Conservation (phyloP, 2,888 invertebrate species). For the Agonopterix arenella region DNA sequence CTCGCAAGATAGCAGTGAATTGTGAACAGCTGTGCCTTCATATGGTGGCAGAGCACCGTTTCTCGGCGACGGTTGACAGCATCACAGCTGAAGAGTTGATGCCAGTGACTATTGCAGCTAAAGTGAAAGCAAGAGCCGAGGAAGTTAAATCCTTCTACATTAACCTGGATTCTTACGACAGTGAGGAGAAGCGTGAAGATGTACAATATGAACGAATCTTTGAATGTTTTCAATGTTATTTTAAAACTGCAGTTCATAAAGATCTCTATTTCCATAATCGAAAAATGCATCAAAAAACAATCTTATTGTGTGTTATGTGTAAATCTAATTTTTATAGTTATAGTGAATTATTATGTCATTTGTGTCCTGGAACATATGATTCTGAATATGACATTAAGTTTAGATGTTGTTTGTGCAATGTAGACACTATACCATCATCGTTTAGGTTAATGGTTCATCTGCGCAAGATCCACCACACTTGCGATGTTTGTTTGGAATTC, state of each 20-base stretch:
- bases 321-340: constrained; percentile 91
- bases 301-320: constrained; percentile 91
- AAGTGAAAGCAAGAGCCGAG: constrained; percentile 78
- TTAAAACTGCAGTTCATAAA: constrained; percentile 86
- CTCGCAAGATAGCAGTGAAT: constrained; percentile 89
- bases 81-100: constrained; percentile 85
- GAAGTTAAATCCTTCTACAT: constrained; percentile 81
- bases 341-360: constrained; percentile 90
- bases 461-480: constrained; percentile 88
- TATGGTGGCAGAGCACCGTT: constrained; percentile 87
- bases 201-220: constrained; percentile 82
- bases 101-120: constrained; percentile 82
- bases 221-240: constrained; percentile 92
- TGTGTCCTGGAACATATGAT: constrained; percentile 88
- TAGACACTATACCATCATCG: constrained; percentile 87
- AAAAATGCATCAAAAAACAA: constrained; percentile 90
- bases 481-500: constrained; percentile 91
- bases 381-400: constrained; percentile 81
- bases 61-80: constrained; percentile 86
- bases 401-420: constrained; percentile 88
- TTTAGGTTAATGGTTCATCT: constrained; percentile 93
- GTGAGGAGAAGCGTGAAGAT: constrained; percentile 72
- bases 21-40: constrained; percentile 88
- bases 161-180: constrained; percentile 84
- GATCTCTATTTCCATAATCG: constrained; percentile 91